Base-by-base conservation (phyloP, 2,797 vertebrate species). In the Sciurus carolinensis region DNA sequence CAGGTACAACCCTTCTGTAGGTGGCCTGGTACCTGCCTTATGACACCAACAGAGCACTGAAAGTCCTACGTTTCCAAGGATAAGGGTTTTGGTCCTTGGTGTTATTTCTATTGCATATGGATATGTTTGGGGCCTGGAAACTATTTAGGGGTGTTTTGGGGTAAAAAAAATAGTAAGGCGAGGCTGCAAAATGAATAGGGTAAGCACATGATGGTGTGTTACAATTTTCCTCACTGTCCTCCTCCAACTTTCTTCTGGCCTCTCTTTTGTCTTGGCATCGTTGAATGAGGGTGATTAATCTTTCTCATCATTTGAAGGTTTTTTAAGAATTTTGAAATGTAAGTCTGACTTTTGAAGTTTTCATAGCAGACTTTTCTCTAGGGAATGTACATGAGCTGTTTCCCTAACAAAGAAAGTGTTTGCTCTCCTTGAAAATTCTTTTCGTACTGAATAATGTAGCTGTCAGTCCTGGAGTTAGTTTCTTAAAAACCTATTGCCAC, bases 361-460 rank as follows among this genome's bases (percentile, higher is more conserved):
- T 76, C 73, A 75, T 39, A 77, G 90, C 91, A 95, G 71, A n/a
- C 79, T 97, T 94, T 96, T 92, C 90, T 96, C 79, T 54, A 42
- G 26, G 79, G 79, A 91, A 91, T 96, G n/a, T 71, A 84, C 96
- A 94, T 86, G 52, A 96, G 87, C 67, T 94, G 18, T 94, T 96
- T 83, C 69, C 75, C 82, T 96, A 94, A 97, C 28, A 52, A 94
- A 90, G 82, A 90, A 94, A 83, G 18, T 87, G 54, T 96, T 86
- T 92, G 18, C 39, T 93, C 85, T 77, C 64, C 0, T 0, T 66
- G n/a, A 95, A 96, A 95, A 95, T 91, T 92, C 30, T 91, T 94
- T 95, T 95, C 91, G 87, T 86, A 52, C 79, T 90, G 66, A 96
- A 97, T 96, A 95, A 97, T 94, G 79, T 64, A 95, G 52, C 82